Evolutionary conservation across 2,888 invertebrate genomes (phyloP), one percentile per base, ranked within the genome.

Genomic region (Eurytoma californica): DNA sequence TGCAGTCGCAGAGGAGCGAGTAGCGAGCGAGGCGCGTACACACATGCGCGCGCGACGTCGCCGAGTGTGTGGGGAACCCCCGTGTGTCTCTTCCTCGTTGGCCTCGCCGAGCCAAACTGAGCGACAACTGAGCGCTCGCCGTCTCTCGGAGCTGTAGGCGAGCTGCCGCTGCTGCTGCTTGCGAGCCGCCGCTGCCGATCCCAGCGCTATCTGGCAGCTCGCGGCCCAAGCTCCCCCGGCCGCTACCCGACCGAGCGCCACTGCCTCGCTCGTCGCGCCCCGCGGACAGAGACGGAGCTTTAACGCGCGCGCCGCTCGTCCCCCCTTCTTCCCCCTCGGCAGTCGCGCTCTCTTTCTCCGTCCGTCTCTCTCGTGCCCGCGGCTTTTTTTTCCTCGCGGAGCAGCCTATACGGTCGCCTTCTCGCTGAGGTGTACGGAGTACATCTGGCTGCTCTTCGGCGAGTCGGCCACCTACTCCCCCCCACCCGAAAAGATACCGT

Each of bases 201-300:
- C 90, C 89, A 90, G 91, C 92, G 92, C 92, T 91, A 92, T 92
- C 92, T 92, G 91, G 89, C 91, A 91, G 91, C 87, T 83, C 84
- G 85, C 89, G 88, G 83, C 80, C 53, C 77, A 86, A 87, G 83
- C 78, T 72, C 14, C 55, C 58, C 80, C 77, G 79, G 72, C 58
- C 69, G 66, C 72, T 76, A 69, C 66, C 72, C 61, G 49, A 39
- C 39, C 18, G 18, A 60, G 53, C 18, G 63, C 24, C 24, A 24
- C 24, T 24, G 24, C 72, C 47, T 63, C 53, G 3, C 30, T 28
- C 39, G 39, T 39, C 55, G 18, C 20, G 24, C 18, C 47, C 16
- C 72, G 55, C 49, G 39, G 66, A n/a, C 67, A 39, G 39, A 39
- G 39, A 39, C 67, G 3, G 51, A 69, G 77, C 76, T 73, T 72